Percentiles rank a stretch among this genome's conserved stretches.
These are phyloP conservation scores for Sander vitreus DNA, from an alignment of 2,113 vertebrate species.

Conservation along the genomic window DNA sequence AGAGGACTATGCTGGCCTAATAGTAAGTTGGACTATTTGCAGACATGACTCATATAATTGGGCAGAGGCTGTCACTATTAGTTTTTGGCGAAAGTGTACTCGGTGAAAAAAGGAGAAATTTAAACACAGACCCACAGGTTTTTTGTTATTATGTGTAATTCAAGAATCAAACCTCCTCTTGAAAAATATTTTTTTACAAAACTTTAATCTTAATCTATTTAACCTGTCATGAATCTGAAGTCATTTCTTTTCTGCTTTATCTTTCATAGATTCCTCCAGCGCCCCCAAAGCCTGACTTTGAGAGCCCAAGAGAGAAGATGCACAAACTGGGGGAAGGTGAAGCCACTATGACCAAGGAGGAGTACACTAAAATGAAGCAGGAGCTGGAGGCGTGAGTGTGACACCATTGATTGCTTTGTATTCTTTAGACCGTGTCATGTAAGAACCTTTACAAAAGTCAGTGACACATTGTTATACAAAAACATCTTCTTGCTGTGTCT, in stretches of 20 bases:
- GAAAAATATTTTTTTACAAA: background rate
- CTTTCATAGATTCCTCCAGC: constrained; percentile 91
- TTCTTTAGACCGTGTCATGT: background rate
- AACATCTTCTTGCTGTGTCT: background rate
- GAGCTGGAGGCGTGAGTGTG: constrained; percentile 94
- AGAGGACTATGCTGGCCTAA: constrained; percentile 94
- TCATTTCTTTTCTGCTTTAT: background rate
- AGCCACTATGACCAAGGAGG: constrained; percentile 97
- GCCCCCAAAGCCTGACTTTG: constrained; percentile 95
- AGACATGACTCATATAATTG: background rate
- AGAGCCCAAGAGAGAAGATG: constrained; percentile 97
- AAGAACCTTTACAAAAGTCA: background rate
- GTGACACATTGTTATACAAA: background rate
- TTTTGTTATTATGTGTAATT: too few species aligned
- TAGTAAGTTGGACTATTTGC: constrained; percentile 86
- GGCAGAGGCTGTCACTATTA: background rate
- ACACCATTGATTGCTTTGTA: background rate
- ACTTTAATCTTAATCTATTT: background rate
- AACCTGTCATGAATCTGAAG: background rate
- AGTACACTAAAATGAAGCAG: constrained; percentile 99
- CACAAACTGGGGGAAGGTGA: constrained; percentile 97
- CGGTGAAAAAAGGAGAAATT: background rate
- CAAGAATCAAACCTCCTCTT: background rate
- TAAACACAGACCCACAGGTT: background rate
- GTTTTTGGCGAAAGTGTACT: background rate